Evolutionary conservation across 2,888 invertebrate genomes (phyloP).

Genomic region (Ectobius pallidus): DNA sequence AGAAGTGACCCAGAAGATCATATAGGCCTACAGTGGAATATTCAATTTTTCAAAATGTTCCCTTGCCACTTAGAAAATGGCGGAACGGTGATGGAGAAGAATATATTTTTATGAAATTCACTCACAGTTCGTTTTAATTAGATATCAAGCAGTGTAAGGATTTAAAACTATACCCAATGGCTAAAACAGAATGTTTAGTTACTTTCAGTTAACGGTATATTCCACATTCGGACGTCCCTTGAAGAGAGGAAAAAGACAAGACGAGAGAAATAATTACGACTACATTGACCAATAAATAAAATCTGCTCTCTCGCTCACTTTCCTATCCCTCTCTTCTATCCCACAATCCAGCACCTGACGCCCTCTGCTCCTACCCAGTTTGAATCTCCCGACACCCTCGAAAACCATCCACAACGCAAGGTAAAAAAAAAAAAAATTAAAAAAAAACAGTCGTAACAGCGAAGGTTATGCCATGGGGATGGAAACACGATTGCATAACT

Average conservation of each 20-base stretch:
- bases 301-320: background rate
- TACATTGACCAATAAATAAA: slow-evolving; percentile 33
- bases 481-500: slow-evolving; percentile 16
- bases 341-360: background rate
- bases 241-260: slow-evolving; percentile 37
- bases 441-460: background rate
- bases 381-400: slow-evolving; percentile 6
- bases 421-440: background rate
- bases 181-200: no score
- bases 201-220: no score
- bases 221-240: slow-evolving; percentile 23
- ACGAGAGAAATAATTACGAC: slow-evolving; percentile 36
- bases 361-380: background rate
- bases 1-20: no score
- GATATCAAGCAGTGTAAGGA: no score
- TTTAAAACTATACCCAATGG: no score
- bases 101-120: no score
- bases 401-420: background rate
- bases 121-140: no score
- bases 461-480: background rate
- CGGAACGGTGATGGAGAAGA: no score
- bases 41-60: no score
- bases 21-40: no score
- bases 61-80: no score
- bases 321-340: background rate